These are phyloP conservation scores for Diplosoma virens DNA, from an alignment of 23 tunicate genomes.

Conservation along the genomic window DNA sequence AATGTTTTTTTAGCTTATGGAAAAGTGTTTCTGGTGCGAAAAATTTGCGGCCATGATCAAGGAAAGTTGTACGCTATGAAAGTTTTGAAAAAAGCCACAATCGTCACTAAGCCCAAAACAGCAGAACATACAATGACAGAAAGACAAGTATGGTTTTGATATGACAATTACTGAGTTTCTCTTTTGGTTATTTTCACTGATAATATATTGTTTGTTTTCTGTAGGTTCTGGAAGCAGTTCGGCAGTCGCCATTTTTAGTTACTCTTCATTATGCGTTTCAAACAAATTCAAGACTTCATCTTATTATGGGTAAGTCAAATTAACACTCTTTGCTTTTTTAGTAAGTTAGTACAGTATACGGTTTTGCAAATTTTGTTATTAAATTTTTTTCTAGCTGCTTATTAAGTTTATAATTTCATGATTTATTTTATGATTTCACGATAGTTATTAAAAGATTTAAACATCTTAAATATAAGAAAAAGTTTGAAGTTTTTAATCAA, in stretches of 20 bases:
- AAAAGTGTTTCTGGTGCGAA: slow-evolving; percentile 92
- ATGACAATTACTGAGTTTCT: too few species aligned
- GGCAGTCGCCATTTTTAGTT: slow-evolving; percentile 91
- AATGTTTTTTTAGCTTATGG: slow-evolving; percentile 82
- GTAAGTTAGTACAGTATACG: too few species aligned
- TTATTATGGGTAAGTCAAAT: slow-evolving; percentile 53
- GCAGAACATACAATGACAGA: slow-evolving; percentile 96
- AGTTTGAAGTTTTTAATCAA: too few species aligned
- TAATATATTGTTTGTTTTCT: background rate
- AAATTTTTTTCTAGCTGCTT: too few species aligned
- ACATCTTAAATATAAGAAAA: too few species aligned
- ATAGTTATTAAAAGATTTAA: too few species aligned
- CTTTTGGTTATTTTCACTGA: background rate
- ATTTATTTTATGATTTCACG: too few species aligned
- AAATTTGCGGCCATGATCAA: slow-evolving; percentile 80
- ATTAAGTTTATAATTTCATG: too few species aligned
- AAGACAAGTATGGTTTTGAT: slow-evolving; percentile 89
- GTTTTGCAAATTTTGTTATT: too few species aligned
- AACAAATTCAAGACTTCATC: slow-evolving; percentile 84
- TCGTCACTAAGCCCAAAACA: slow-evolving; percentile 83
- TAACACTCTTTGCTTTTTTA: too few species aligned
- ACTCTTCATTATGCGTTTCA: slow-evolving; percentile 95
- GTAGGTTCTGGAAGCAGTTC: slow-evolving; percentile 86
- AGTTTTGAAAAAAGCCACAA: slow-evolving; percentile 86
- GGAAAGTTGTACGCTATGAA: slow-evolving; percentile 95